Percentiles rank a stretch among this genome's conserved stretches.
phyloP scores from a whole-genome alignment of 2,797 vertebrate genomes.

The Phylloscopus collybita region DNA sequence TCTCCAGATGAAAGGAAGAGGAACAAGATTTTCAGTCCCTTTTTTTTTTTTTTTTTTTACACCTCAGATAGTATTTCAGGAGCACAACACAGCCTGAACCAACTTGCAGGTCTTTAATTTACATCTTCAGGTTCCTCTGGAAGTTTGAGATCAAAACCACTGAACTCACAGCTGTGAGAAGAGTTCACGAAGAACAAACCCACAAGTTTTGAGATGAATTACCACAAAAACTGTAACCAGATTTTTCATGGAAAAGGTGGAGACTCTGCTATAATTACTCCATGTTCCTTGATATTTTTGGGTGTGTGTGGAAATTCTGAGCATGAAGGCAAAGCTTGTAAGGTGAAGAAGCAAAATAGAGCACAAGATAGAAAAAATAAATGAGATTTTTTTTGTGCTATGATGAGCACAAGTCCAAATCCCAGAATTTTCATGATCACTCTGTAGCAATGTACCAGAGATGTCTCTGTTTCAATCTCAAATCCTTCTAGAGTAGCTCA shows the following conservation, averaged over 20 bases:
- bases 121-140: background rate
- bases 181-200: background rate
- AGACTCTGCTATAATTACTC: background rate
- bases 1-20: background rate
- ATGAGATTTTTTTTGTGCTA: background rate
- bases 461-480: background rate
- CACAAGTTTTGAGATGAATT: background rate
- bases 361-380: fast-evolving
- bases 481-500: background rate
- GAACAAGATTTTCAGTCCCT: background rate
- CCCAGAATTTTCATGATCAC: background rate
- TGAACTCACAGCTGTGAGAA: background rate
- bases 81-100: background rate
- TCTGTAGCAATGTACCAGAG: background rate
- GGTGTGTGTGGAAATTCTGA: background rate
- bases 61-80: background rate
- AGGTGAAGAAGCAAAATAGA: background rate
- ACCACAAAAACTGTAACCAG: background rate
- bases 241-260: background rate
- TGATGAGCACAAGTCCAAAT: background rate
- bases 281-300: background rate
- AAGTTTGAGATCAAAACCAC: background rate
- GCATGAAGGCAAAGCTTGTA: background rate
- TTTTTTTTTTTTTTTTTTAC: background rate
- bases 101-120: background rate